Evolutionary conservation across 2,888 invertebrate species (phyloP).

Genomic region (Drosophila barbarae): DNA sequence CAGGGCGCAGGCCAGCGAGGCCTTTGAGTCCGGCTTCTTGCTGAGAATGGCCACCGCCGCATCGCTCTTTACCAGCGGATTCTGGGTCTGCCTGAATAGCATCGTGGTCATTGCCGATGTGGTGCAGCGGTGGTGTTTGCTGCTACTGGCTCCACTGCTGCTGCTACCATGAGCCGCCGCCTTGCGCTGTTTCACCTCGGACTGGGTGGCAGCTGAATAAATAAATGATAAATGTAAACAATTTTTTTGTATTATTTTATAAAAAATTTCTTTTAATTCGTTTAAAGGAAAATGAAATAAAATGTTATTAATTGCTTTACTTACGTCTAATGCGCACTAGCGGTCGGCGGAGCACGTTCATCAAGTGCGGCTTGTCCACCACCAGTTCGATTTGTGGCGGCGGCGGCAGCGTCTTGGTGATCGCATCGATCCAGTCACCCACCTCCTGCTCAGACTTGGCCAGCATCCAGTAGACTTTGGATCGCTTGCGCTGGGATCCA

Average conservation of each 20-base stretch:
- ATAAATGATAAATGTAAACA: background rate
- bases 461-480: slow-evolving; percentile 90
- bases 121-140: slow-evolving; percentile 60
- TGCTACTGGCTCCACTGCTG: slow-evolving; percentile 52
- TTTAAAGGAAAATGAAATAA: background rate
- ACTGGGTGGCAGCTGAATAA: slow-evolving; percentile 81
- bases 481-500: slow-evolving; percentile 85
- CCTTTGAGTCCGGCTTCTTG: slow-evolving; percentile 79
- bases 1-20: slow-evolving; percentile 77
- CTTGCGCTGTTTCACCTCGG: slow-evolving; percentile 80
- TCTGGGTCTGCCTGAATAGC: slow-evolving; percentile 71
- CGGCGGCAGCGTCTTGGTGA: slow-evolving; percentile 88
- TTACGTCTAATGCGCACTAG: slow-evolving; percentile 84
- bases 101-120: slow-evolving; percentile 62
- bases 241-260: background rate
- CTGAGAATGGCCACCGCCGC: slow-evolving; percentile 79
- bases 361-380: slow-evolving; percentile 85
- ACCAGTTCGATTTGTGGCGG: slow-evolving; percentile 87
- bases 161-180: slow-evolving; percentile 52
- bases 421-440: slow-evolving; percentile 90
- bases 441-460: slow-evolving; percentile 89
- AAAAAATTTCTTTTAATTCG: background rate
- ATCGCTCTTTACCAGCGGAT: slow-evolving; percentile 79
- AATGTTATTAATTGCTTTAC: slow-evolving; percentile 68
- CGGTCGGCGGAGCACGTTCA: slow-evolving; percentile 83